Conservation (phyloP, 2,113 vertebrate species). For the Poeciliopsis retropinna region DNA sequence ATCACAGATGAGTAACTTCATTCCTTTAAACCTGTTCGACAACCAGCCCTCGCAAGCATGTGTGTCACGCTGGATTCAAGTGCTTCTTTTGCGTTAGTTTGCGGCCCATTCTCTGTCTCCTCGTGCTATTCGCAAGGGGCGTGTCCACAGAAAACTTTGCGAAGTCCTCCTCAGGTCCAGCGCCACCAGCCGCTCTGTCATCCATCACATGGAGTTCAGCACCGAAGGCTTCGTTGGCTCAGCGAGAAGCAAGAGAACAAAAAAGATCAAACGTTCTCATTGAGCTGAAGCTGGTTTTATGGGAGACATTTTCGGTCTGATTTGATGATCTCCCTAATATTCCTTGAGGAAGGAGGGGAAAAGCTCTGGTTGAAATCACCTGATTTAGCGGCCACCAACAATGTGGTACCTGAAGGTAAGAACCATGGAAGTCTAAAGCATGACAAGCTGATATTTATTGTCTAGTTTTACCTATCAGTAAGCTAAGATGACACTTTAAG, state of each 20-base stretch:
- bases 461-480: background rate
- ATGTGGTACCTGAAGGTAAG: conserved; percentile 46
- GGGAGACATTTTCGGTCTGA: background rate
- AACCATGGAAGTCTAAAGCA: background rate
- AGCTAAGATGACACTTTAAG: background rate
- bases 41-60: background rate
- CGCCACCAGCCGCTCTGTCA: conserved; percentile 15
- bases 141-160: conserved; percentile 20
- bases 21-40: conserved; percentile 55
- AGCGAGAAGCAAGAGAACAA: background rate
- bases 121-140: conserved; percentile 50
- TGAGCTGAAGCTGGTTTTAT: conserved; percentile 6
- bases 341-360: conserved; percentile 6
- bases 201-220: conserved; percentile 10
- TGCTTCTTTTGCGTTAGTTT: conserved; percentile 14
- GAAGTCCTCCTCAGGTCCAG: conserved; percentile 12
- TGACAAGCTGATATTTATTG: background rate
- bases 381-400: conserved; percentile 24
- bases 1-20: background rate
- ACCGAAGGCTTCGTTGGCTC: conserved; percentile 6
- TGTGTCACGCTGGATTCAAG: conserved; percentile 15
- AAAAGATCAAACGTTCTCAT: background rate
- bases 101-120: conserved; percentile 7
- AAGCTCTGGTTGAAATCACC: conserved; percentile 31
- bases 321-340: background rate